Evolutionary conservation across 1,140 invertebrate species (phyloP).

Genomic region (Lepidostoma basale): DNA sequence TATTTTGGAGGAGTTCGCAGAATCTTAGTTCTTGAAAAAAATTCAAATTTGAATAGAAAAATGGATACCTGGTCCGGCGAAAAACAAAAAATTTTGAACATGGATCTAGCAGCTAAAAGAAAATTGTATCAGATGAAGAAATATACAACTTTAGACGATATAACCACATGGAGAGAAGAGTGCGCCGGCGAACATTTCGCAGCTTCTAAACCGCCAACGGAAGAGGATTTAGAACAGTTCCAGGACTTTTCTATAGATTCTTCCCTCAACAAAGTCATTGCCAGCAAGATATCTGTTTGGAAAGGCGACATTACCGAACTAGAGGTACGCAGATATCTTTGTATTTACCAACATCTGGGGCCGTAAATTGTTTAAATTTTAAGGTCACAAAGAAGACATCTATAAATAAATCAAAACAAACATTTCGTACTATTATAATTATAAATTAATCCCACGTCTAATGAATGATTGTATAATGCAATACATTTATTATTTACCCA

Average conservation of each 20-base stretch:
- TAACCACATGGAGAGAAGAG: slow-evolving; percentile 69
- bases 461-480: too few species aligned
- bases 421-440: too few species aligned
- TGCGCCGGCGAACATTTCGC: slow-evolving; percentile 15
- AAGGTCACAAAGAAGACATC: too few species aligned
- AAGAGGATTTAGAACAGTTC: slow-evolving; percentile 49
- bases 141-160: slow-evolving; percentile 55
- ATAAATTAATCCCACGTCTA: too few species aligned
- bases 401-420: too few species aligned
- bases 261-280: slow-evolving; percentile 56
- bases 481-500: too few species aligned
- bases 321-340: slow-evolving; percentile 59
- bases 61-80: slow-evolving; percentile 51
- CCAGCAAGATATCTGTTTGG: slow-evolving; percentile 71
- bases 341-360: background rate
- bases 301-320: slow-evolving; percentile 86
- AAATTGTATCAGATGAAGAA: slow-evolving; percentile 59
- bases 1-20: background rate
- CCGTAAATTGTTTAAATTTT: background rate
- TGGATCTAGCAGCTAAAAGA: slow-evolving; percentile 63
- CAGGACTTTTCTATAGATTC: slow-evolving; percentile 55
- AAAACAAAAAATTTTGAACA: slow-evolving; percentile 62
- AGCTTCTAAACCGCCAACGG: slow-evolving; percentile 41
- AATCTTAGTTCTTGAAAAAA: background rate
- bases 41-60: slow-evolving; percentile 20